phyloP scores from a whole-genome alignment of 2,888 invertebrate genomes.

The Melipona bicolor region DNA sequence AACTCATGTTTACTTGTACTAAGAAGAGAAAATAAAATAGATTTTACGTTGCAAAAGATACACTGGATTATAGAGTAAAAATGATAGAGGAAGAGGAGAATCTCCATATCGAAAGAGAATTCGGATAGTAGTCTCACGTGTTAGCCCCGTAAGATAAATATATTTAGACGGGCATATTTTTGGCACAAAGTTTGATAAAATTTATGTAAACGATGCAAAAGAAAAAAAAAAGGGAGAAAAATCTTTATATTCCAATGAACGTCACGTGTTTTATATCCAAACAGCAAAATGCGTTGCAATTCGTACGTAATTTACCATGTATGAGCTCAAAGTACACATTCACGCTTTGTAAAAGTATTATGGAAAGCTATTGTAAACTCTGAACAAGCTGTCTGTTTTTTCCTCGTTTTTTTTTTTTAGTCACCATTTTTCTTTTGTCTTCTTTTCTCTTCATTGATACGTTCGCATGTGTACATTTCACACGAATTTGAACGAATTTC shows the following conservation, averaged over 20 bases:
- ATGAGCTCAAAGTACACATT: conserved; percentile 1
- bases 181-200: conserved; percentile 72
- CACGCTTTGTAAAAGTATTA: conserved; percentile 34
- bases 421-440: not conserved
- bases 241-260: conserved; percentile 48
- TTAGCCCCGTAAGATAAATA: conserved; percentile 52
- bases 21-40: not conserved
- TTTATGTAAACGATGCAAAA: conserved; percentile 39
- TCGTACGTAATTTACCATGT: conserved; percentile 35
- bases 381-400: conserved; percentile 75
- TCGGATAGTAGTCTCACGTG: conserved; percentile 26
- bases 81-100: not conserved
- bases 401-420: not conserved
- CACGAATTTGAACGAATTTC: conserved; percentile 7
- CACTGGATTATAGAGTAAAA: conserved; percentile 21
- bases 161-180: conserved; percentile 72
- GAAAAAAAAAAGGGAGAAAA: not conserved
- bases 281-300: conserved; percentile 32
- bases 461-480: conserved; percentile 33
- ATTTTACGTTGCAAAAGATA: conserved; percentile 22
- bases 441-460: conserved; percentile 30
- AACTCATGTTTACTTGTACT: conserved; percentile 12
- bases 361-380: conserved; percentile 78
- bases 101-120: conserved; percentile 37
- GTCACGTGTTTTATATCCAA: conserved; percentile 55